Conservation (phyloP, 1,140 invertebrate genomes). For the Drosophila virilis region DNA sequence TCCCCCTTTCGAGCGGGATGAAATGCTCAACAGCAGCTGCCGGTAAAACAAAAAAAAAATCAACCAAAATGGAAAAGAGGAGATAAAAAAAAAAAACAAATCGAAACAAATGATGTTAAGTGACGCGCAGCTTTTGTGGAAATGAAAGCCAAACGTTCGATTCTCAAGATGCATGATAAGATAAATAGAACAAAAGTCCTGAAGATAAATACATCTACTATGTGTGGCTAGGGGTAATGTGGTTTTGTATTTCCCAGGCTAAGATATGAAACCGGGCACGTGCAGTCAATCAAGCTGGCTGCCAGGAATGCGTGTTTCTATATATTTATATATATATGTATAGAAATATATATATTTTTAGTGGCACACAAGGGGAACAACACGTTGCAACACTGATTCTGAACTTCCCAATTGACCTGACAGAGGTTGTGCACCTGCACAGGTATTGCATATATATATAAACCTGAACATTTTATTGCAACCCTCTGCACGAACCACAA, state of each 20-base stretch:
- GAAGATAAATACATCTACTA: conserved; percentile 20
- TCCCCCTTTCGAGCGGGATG: not conserved
- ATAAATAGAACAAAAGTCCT: conserved; percentile 75
- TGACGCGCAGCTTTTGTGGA: conserved; percentile 78
- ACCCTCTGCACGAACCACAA: too few relatives aligned
- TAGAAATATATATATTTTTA: not conserved
- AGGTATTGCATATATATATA: not conserved
- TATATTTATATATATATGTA: not conserved
- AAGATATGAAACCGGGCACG: conserved; percentile 19
- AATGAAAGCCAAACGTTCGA: conserved; percentile 73
- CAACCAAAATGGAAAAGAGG: conserved; percentile 53
- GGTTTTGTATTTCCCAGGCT: conserved; percentile 4
- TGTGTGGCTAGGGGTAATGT: conserved; percentile 9
- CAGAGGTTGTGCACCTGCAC: not conserved
- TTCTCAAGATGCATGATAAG: conserved; percentile 68
- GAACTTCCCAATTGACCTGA: conserved; percentile 2
- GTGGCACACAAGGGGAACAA: conserved; percentile 15
- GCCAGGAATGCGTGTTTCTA: not conserved
- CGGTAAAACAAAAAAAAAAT: conserved; percentile 48
- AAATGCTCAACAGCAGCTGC: conserved; percentile 34
- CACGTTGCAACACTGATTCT: conserved; percentile 7
- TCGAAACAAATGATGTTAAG: conserved; percentile 78
- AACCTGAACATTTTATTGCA: not conserved
- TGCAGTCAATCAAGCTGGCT: conserved; percentile 42
- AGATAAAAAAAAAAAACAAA: conserved; percentile 36